Percentiles rank a stretch among this genome's conserved stretches.
These are phyloP conservation scores for Epinephelus malabaricus DNA, from an alignment of 2,797 vertebrate genomes.

Conservation along the genomic window DNA sequence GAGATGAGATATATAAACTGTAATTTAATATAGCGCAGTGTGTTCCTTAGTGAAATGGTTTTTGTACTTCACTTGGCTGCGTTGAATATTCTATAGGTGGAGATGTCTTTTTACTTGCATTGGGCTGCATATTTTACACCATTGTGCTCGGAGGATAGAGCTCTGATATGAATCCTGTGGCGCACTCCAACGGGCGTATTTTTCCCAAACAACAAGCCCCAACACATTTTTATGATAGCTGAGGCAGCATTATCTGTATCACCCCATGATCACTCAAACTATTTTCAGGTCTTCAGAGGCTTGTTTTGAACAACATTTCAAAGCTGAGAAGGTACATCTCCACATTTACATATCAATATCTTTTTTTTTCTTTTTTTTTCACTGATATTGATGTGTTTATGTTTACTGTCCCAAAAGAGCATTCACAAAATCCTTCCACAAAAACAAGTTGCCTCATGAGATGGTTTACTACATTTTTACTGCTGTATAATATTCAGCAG, in stretches of 20 bases:
- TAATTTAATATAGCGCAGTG: constrained; percentile 51
- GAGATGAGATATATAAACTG: constrained; percentile 43
- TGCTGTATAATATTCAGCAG: constrained; percentile 1
- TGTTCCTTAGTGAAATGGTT: constrained; percentile 35
- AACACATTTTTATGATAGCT: constrained; percentile 56
- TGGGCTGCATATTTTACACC: constrained; percentile 36
- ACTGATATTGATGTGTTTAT: constrained; percentile 50
- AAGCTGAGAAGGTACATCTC: constrained; percentile 32
- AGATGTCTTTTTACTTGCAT: constrained; percentile 20
- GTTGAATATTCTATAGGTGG: constrained; percentile 15
- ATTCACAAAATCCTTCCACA: constrained; percentile 42
- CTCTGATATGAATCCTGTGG: constrained; percentile 16
- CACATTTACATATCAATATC: constrained; percentile 41
- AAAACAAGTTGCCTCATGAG: constrained; percentile 32
- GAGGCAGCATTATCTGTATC: constrained; percentile 55
- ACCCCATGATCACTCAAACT: constrained; percentile 56
- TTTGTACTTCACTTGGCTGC: constrained; percentile 22
- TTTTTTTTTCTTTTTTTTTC: not conserved
- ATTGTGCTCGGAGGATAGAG: constrained; percentile 15
- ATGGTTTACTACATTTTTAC: constrained; percentile 13
- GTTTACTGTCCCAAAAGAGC: constrained; percentile 43
- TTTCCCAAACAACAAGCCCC: constrained; percentile 51
- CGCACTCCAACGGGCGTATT: constrained; percentile 35
- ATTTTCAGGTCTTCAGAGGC: constrained; percentile 51
- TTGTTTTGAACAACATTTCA: constrained; percentile 53